phyloP scores from a whole-genome alignment of 2,888 invertebrate species.

The Incurvaria masculella region DNA sequence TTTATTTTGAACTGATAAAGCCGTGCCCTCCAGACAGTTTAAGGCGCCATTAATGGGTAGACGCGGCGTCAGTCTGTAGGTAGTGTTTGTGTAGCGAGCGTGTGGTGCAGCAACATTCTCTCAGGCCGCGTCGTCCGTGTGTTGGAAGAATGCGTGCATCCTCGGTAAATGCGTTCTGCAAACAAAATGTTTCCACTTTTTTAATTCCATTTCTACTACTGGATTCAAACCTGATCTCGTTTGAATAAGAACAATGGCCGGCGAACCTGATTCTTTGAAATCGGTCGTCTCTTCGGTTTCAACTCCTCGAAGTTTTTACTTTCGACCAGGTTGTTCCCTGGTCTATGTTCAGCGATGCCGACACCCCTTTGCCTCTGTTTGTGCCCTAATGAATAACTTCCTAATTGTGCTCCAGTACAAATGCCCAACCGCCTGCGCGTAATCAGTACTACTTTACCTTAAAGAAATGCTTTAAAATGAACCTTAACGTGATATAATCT shows the following conservation, averaged over 20 bases:
- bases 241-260: background rate
- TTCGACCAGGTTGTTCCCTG: background rate
- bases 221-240: background rate
- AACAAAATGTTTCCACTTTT: background rate
- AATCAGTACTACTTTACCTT: slow-evolving; percentile 33
- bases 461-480: too few species aligned
- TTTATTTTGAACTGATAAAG: slow-evolving; percentile 41
- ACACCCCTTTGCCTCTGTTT: slow-evolving; percentile 56
- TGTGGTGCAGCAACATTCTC: slow-evolving; percentile 2
- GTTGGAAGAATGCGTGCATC: background rate
- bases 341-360: slow-evolving; percentile 36
- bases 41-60: background rate
- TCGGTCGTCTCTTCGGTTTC: background rate
- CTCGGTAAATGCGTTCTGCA: background rate
- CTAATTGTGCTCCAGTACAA: slow-evolving; percentile 53
- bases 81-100: slow-evolving; percentile 24
- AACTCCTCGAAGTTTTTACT: background rate
- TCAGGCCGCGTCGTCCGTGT: background rate
- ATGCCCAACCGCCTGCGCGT: slow-evolving; percentile 30
- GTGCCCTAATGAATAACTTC: slow-evolving; percentile 57
- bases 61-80: background rate
- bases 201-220: background rate
- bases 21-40: background rate
- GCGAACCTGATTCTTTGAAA: background rate
- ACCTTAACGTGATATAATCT: slow-evolving; percentile 42